These are phyloP conservation scores for Clunio marinus DNA, from an alignment of 2,888 invertebrate species.

Conservation along the genomic window DNA sequence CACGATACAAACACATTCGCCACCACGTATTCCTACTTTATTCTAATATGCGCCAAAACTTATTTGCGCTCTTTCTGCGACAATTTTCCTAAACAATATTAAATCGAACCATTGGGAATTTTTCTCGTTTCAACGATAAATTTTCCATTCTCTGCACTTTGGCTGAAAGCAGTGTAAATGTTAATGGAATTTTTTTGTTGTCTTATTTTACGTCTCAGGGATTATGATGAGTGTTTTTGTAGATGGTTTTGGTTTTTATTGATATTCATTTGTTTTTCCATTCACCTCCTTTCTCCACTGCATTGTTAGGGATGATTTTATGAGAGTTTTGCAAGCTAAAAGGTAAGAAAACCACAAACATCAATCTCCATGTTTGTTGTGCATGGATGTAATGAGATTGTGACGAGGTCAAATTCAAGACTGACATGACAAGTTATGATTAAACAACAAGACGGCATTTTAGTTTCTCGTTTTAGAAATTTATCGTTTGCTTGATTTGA, in stretches of 20 bases:
- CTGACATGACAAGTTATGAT: background rate
- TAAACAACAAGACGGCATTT: background rate
- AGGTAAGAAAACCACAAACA: no score
- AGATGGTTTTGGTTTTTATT: constrained; percentile 16
- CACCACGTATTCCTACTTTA: constrained; percentile 29
- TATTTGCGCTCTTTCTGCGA: constrained; percentile 34
- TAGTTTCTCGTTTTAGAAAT: background rate
- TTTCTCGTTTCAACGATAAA: background rate
- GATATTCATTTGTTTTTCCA: constrained; percentile 13
- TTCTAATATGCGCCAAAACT: constrained; percentile 36
- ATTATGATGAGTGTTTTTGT: constrained; percentile 17
- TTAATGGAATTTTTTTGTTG: constrained; percentile 26
- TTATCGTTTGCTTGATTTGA: constrained; percentile 22
- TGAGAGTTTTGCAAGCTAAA: no score
- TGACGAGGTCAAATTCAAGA: no score
- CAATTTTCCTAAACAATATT: constrained; percentile 22
- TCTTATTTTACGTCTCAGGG: background rate
- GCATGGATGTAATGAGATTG: no score
- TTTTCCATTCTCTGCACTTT: background rate
- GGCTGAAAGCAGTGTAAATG: background rate
- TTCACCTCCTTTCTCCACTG: no score
- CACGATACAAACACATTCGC: background rate
- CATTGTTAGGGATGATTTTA: no score
- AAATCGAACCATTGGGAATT: constrained; percentile 36
- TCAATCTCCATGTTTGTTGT: no score